A percentile compares a stretch with the other conserved stretches of the same genome.
Evolutionary conservation across 2,113 vertebrate genomes (phyloP).

Genomic region (Hippocampus mohnikei): DNA sequence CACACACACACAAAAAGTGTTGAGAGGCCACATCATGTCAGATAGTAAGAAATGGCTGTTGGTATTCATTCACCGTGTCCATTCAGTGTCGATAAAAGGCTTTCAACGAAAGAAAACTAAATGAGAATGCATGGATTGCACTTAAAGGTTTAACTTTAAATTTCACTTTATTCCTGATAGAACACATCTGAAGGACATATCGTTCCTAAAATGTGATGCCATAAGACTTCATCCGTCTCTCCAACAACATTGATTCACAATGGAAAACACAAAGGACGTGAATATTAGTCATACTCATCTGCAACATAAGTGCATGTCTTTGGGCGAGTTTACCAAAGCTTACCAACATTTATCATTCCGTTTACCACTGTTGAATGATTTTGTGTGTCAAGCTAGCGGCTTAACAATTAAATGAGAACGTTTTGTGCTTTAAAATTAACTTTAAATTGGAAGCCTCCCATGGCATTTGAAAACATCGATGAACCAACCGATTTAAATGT

Average conservation of each 20-base stretch:
- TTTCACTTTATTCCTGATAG: constrained; percentile 6
- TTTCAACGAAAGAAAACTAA: constrained; percentile 24
- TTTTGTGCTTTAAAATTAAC: background rate
- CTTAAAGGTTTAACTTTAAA: constrained; percentile 8
- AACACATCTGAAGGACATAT: background rate
- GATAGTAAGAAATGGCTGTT: constrained; percentile 10
- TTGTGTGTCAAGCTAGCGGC: background rate
- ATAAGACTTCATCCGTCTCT: background rate
- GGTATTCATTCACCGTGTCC: constrained; percentile 16
- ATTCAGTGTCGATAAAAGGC: constrained; percentile 32
- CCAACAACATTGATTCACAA: background rate
- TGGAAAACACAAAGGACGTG: background rate
- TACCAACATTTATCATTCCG: background rate
- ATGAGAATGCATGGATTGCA: constrained; percentile 20
- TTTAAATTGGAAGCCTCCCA: background rate
- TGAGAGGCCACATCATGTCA: constrained; percentile 11
- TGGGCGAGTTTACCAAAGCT: background rate
- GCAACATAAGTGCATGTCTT: background rate
- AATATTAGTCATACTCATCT: background rate
- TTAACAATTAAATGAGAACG: background rate
- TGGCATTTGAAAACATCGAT: background rate
- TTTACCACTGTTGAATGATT: background rate
- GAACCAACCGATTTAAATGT: background rate
- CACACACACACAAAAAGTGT: constrained; percentile 7
- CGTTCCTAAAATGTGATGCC: background rate